Conservation (phyloP, 2,888 invertebrate genomes). For the Meiosimyza decipiens region DNA sequence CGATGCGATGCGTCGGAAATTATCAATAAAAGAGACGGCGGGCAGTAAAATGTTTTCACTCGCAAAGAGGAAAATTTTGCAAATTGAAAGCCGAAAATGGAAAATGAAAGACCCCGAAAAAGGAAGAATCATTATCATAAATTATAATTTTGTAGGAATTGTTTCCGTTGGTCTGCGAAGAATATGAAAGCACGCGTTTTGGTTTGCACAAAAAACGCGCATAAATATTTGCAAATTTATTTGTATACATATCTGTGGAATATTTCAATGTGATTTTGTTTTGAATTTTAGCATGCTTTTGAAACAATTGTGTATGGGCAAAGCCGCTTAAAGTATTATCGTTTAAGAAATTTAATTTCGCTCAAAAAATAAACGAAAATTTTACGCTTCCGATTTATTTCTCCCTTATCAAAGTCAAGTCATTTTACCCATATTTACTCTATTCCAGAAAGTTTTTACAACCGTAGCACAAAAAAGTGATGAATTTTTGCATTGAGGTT, state of each 20-base stretch:
- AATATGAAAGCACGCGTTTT: background rate
- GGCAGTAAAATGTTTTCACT: slow-evolving; percentile 27
- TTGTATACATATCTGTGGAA: slow-evolving; percentile 7
- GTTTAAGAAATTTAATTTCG: no score
- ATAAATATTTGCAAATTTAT: background rate
- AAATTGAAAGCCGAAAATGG: slow-evolving; percentile 28
- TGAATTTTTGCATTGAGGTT: background rate
- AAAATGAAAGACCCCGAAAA: slow-evolving; percentile 47
- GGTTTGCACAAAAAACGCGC: background rate
- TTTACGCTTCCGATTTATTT: no score
- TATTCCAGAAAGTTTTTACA: no score
- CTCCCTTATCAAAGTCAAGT: no score
- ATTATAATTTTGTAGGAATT: slow-evolving; percentile 66
- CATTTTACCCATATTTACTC: no score
- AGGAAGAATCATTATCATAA: slow-evolving; percentile 65
- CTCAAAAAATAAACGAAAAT: no score
- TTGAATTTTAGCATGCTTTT: no score
- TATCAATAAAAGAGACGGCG: slow-evolving; percentile 39
- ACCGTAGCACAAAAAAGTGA: background rate
- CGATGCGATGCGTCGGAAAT: slow-evolving; percentile 33
- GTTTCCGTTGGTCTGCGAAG: slow-evolving; percentile 53
- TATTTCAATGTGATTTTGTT: slow-evolving; percentile 17
- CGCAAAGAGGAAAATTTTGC: slow-evolving; percentile 29
- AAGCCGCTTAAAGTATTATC: no score
- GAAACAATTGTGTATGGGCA: no score